A percentile compares a stretch with the other conserved stretches of the same genome.
phyloP scores from a whole-genome alignment of 2,797 vertebrate genomes.

The Helostoma temminkii region DNA sequence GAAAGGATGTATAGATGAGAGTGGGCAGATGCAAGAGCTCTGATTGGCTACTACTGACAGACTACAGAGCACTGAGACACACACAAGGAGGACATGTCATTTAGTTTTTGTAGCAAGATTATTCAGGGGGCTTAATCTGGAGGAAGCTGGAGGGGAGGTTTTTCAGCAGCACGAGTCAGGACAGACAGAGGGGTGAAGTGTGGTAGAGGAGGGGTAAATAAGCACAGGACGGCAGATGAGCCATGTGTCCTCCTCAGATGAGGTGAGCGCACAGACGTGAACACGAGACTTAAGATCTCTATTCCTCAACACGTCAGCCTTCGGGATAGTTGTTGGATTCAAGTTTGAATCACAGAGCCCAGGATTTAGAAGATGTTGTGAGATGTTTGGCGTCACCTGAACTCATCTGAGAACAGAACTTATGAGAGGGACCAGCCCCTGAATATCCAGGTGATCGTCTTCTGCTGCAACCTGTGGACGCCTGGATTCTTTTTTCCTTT shows the following conservation, averaged over 20 bases:
- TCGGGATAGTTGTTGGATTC: conserved; percentile 23
- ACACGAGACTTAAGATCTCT: conserved; percentile 36
- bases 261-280: conserved; percentile 41
- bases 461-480: conserved; percentile 46
- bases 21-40: conserved; percentile 54
- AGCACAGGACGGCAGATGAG: conserved; percentile 56
- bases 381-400: conserved; percentile 27
- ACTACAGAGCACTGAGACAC: conserved; percentile 57
- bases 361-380: conserved; percentile 46
- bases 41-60: conserved; percentile 64
- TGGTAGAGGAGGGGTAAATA: conserved; percentile 52
- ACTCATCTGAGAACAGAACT: conserved; percentile 45
- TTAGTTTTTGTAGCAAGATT: conserved; percentile 60
- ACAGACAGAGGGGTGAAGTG: conserved; percentile 30
- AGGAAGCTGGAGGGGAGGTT: conserved; percentile 23
- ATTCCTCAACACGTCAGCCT: conserved; percentile 9
- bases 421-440: conserved; percentile 24
- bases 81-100: conserved; percentile 68
- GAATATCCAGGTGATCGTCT: conserved; percentile 17
- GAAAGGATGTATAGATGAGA: conserved; percentile 56
- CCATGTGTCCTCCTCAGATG: conserved; percentile 54
- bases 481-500: neutral
- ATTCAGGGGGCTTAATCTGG: conserved; percentile 44
- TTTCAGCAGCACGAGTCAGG: conserved; percentile 23
- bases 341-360: conserved; percentile 11